phyloP scores from a whole-genome alignment of 2,888 invertebrate genomes.

The Apamea epomidion region DNA sequence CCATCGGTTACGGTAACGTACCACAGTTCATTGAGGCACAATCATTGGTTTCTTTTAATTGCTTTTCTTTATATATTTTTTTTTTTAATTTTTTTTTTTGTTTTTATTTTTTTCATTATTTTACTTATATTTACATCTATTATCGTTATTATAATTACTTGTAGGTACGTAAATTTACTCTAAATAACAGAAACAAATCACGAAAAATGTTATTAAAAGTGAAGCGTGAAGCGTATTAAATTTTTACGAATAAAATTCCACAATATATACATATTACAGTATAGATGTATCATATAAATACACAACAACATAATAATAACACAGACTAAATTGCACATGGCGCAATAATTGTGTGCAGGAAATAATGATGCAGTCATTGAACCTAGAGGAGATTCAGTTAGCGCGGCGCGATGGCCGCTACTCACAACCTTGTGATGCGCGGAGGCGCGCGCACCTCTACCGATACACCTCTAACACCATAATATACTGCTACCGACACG shows the following conservation, averaged over 20 bases:
- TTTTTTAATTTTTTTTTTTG: slow-evolving; percentile 73
- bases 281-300: slow-evolving; percentile 89
- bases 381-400: slow-evolving; percentile 89
- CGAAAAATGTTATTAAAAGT: slow-evolving; percentile 88
- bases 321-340: slow-evolving; percentile 90
- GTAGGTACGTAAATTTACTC: slow-evolving; percentile 90
- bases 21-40: slow-evolving; percentile 91
- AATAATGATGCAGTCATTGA: slow-evolving; percentile 88
- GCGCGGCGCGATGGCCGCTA: slow-evolving; percentile 75
- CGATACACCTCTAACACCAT: slow-evolving; percentile 67
- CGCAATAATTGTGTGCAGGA: slow-evolving; percentile 88
- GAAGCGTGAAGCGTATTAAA: slow-evolving; percentile 90
- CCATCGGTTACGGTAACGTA: slow-evolving; percentile 90
- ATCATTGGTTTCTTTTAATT: slow-evolving; percentile 90
- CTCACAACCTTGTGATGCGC: slow-evolving; percentile 84
- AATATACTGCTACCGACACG: slow-evolving; percentile 81
- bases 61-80: slow-evolving; percentile 83
- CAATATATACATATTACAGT: slow-evolving; percentile 90
- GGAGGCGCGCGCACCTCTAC: slow-evolving; percentile 52
- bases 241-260: slow-evolving; percentile 89
- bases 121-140: slow-evolving; percentile 83
- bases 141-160: slow-evolving; percentile 90
- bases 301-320: slow-evolving; percentile 90
- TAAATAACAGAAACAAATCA: slow-evolving; percentile 90
- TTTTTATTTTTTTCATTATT: slow-evolving; percentile 76